Evolutionary conservation across 1,140 invertebrate species (phyloP).

Genomic region (Platyura marginata): DNA sequence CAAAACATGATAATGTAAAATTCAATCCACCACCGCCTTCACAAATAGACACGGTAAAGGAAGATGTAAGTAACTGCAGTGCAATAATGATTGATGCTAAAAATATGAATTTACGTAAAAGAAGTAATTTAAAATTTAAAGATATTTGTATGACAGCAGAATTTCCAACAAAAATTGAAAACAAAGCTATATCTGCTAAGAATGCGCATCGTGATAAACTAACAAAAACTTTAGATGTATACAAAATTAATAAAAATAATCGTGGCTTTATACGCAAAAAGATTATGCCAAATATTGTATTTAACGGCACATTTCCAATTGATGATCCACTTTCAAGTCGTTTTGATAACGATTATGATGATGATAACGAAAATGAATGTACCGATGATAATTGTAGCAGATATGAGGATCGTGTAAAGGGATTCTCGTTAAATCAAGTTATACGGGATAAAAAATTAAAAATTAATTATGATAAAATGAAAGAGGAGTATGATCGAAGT

Average conservation of each 20-base stretch:
- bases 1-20: too few relatives aligned
- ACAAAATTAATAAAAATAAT: slow-evolving; percentile 3
- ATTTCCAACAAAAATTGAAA: too few relatives aligned
- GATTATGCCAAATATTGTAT: slow-evolving; percentile 27
- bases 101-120: too few relatives aligned
- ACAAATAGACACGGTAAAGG: too few relatives aligned
- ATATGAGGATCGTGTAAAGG: neutral
- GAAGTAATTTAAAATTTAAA: too few relatives aligned
- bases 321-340: slow-evolving; percentile 32
- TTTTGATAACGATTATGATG: slow-evolving; percentile 12
- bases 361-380: slow-evolving; percentile 1
- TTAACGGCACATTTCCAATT: slow-evolving; percentile 65
- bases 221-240: neutral
- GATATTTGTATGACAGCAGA: too few relatives aligned
- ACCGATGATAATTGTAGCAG: neutral
- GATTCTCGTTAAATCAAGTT: slow-evolving; percentile 9
- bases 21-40: too few relatives aligned
- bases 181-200: too few relatives aligned
- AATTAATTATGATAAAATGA: slow-evolving; percentile 23
- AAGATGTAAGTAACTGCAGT: too few relatives aligned
- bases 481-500: slow-evolving; percentile 19
- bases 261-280: neutral
- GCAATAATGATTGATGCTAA: too few relatives aligned
- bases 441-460: slow-evolving; percentile 19
- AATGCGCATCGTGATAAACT: too few relatives aligned